Conservation (phyloP, 2,113 vertebrate species). For the Ifrita kowaldi region DNA sequence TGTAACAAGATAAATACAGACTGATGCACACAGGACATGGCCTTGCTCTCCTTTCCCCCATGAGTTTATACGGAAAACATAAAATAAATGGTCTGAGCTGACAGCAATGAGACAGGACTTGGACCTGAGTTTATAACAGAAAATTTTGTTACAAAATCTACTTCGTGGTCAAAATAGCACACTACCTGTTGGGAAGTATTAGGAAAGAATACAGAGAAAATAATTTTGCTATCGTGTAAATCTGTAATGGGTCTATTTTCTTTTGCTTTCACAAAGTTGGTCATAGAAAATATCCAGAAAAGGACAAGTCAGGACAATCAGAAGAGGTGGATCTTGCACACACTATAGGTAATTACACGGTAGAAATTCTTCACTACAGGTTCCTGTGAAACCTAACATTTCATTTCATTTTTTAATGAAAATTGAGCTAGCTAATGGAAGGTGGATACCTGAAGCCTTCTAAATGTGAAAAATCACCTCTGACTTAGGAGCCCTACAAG, state of each 20-base stretch:
- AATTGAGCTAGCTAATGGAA: neutral
- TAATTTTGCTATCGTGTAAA: neutral
- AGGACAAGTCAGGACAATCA: neutral
- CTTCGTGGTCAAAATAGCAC: neutral
- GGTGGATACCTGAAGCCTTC: neutral
- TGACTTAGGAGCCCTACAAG: neutral
- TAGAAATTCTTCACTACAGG: neutral
- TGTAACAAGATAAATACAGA: neutral
- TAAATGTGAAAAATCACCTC: neutral
- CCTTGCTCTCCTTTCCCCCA: neutral
- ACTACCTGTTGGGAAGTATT: neutral
- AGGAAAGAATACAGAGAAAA: neutral
- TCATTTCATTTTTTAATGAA: neutral
- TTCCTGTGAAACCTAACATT: neutral
- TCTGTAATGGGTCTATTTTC: neutral
- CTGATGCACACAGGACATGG: neutral
- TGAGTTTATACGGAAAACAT: neutral
- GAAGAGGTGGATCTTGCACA: neutral
- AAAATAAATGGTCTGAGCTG: neutral
- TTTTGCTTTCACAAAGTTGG: neutral
- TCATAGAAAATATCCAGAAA: neutral
- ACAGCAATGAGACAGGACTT: neutral
- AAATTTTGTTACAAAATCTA: neutral
- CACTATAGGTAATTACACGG: rapidly evolving
- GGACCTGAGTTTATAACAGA: neutral